These are phyloP conservation scores for Orthosia cruda DNA, from an alignment of 2,888 invertebrate species.

Conservation along the genomic window DNA sequence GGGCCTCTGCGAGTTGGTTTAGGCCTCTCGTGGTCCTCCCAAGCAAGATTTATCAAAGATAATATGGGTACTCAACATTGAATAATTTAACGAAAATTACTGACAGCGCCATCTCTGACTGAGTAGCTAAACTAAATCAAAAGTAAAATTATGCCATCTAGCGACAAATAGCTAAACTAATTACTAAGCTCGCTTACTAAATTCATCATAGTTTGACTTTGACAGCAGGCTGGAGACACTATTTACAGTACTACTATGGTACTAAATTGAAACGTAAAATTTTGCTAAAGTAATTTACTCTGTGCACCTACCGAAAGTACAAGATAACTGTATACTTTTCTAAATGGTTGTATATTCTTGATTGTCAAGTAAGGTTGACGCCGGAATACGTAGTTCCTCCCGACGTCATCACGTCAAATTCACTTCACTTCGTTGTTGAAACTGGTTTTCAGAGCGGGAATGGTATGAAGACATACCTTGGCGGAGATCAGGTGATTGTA, in stretches of 20 bases:
- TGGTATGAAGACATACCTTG: conserved; percentile 71
- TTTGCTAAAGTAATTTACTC: background rate
- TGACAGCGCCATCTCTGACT: conserved; percentile 44
- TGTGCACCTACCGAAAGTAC: conserved; percentile 37
- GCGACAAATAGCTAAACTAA: conserved; percentile 61
- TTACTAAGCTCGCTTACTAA: background rate
- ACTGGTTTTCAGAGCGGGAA: conserved; percentile 85
- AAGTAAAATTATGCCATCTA: conserved; percentile 67
- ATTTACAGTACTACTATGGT: conserved; percentile 25
- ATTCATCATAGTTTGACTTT: conserved; percentile 54
- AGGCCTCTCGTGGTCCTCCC: too few relatives aligned
- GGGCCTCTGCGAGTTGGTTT: too few relatives aligned
- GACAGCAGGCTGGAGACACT: conserved; percentile 39
- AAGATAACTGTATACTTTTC: conserved; percentile 22
- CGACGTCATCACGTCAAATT: conserved; percentile 73
- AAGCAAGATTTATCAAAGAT: too few relatives aligned
- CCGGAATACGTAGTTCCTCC: background rate
- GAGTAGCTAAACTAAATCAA: conserved; percentile 35
- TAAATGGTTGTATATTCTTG: conserved; percentile 54
- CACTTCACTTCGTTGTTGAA: conserved; percentile 56
- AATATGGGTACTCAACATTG: too few relatives aligned
- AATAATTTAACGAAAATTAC: background rate
- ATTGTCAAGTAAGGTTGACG: conserved; percentile 71
- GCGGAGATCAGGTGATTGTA: conserved; percentile 89
- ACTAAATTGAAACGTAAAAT: conserved; percentile 48